Percentiles rank a stretch among this genome's conserved stretches.
Evolutionary conservation across 2,797 vertebrate genomes (phyloP).

Genomic region (Enteromius thamalakanensis): DNA sequence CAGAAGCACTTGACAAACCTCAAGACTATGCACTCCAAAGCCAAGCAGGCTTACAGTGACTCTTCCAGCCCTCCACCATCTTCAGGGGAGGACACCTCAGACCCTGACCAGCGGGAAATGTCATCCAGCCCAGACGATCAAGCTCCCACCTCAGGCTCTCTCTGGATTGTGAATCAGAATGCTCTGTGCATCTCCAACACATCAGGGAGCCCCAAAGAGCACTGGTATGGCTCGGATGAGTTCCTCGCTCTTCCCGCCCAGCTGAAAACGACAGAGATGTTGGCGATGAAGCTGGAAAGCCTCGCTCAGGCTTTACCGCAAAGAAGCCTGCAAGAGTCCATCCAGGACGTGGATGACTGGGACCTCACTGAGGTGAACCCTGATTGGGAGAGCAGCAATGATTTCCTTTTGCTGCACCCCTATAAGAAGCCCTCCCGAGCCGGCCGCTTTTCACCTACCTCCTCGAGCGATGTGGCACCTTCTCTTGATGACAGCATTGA

Average conservation of each 20-base stretch:
- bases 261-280: slow-evolving; percentile 90
- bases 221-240: slow-evolving; percentile 96
- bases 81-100: slow-evolving; percentile 51
- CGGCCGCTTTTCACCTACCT: slow-evolving; percentile 83
- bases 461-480: slow-evolving; percentile 88
- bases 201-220: slow-evolving; percentile 67
- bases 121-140: slow-evolving; percentile 54
- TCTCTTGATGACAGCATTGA: slow-evolving; percentile 90
- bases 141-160: slow-evolving; percentile 61
- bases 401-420: slow-evolving; percentile 64
- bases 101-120: slow-evolving; percentile 59
- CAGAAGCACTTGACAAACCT: slow-evolving; percentile 22
- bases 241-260: slow-evolving; percentile 94
- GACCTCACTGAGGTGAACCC: slow-evolving; percentile 91
- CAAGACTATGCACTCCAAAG: slow-evolving; percentile 41
- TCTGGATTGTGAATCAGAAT: slow-evolving; percentile 61
- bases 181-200: slow-evolving; percentile 30
- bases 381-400: slow-evolving; percentile 82
- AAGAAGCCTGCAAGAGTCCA: slow-evolving; percentile 77
- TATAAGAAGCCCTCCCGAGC: slow-evolving; percentile 67
- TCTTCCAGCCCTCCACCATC: slow-evolving; percentile 71
- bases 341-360: slow-evolving; percentile 97
- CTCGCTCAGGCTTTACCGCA: slow-evolving; percentile 85
- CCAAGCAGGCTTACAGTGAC: slow-evolving; percentile 60
- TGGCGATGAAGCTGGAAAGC: slow-evolving; percentile 90